These are phyloP conservation scores for Scaptomyza tumidula DNA, from an alignment of 2,888 invertebrate species.

Conservation along the genomic window DNA sequence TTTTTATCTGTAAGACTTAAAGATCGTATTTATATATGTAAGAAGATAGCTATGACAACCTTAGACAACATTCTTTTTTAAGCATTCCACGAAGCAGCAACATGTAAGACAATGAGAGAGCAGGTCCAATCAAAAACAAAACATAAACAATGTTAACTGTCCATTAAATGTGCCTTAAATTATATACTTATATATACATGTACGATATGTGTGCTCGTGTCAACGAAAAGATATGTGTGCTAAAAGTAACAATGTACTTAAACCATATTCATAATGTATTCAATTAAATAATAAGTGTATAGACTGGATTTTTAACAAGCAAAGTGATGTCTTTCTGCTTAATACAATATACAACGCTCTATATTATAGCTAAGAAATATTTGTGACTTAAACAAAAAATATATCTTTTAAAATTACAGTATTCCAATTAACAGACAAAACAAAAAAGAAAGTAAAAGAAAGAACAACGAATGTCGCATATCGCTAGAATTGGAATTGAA, in stretches of 20 bases:
- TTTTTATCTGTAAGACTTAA: conserved; percentile 66
- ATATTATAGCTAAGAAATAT: conserved; percentile 69
- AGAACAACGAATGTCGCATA: conserved; percentile 64
- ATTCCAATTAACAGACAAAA: conserved; percentile 56
- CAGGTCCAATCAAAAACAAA: conserved; percentile 75
- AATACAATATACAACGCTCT: conserved; percentile 69
- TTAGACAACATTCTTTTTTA: conserved; percentile 68
- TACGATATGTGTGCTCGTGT: conserved; percentile 25
- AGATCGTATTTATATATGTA: conserved; percentile 68
- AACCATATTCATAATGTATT: conserved; percentile 56
- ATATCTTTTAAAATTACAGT: conserved; percentile 57
- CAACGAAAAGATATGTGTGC: conserved; percentile 44
- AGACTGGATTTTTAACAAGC: conserved; percentile 71
- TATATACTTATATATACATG: conserved; percentile 53
- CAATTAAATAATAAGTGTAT: conserved; percentile 66
- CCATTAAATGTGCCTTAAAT: conserved; percentile 77
- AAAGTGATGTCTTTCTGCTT: conserved; percentile 75
- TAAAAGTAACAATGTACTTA: conserved; percentile 61
- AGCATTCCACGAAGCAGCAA: conserved; percentile 64
- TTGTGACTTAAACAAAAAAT: conserved; percentile 30
- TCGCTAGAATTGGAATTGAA: conserved; percentile 32
- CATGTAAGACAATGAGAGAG: conserved; percentile 69
- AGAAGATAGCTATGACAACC: conserved; percentile 64
- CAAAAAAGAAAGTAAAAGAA: conserved; percentile 24
- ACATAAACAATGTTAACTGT: conserved; percentile 60